These are phyloP conservation scores for Eulemur albifrons DNA, from an alignment of 2,797 vertebrate genomes.

Conservation along the genomic window DNA sequence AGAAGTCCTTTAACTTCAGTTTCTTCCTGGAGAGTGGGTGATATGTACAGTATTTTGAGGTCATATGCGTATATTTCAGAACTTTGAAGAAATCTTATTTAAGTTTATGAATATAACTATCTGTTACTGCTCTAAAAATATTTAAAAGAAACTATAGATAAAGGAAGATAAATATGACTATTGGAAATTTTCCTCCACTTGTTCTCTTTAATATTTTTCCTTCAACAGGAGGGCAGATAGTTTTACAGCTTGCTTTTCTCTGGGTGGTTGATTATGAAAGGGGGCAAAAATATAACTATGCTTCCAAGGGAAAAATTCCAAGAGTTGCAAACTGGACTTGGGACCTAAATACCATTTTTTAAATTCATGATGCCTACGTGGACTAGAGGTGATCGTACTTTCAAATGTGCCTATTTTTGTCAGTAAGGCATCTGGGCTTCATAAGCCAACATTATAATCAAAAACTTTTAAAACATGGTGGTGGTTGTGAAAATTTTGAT, in stretches of 20 bases:
- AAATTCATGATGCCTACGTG: neutral
- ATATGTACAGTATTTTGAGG: slow-evolving; percentile 64
- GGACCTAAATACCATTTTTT: neutral
- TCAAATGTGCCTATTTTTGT: neutral
- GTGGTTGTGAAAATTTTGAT: neutral
- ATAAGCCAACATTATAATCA: neutral
- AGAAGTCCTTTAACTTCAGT: slow-evolving; percentile 34
- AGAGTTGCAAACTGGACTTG: neutral
- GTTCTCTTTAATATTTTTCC: neutral
- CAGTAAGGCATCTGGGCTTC: neutral
- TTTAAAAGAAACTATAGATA: slow-evolving; percentile 48
- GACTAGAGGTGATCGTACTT: neutral
- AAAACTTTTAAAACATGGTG: neutral
- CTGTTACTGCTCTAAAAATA: slow-evolving; percentile 28
- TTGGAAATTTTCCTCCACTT: neutral
- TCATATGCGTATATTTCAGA: slow-evolving; percentile 36
- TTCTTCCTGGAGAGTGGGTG: slow-evolving; percentile 10
- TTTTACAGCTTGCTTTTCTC: slow-evolving; percentile 29
- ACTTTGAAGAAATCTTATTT: slow-evolving; percentile 58
- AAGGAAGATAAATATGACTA: neutral
- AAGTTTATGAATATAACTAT: slow-evolving; percentile 44
- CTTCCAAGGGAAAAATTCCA: neutral
- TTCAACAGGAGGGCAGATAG: neutral
- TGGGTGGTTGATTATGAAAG: neutral
- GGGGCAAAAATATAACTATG: neutral